phyloP scores from a whole-genome alignment of 2,113 vertebrate genomes.

The Oryzias melastigma region DNA sequence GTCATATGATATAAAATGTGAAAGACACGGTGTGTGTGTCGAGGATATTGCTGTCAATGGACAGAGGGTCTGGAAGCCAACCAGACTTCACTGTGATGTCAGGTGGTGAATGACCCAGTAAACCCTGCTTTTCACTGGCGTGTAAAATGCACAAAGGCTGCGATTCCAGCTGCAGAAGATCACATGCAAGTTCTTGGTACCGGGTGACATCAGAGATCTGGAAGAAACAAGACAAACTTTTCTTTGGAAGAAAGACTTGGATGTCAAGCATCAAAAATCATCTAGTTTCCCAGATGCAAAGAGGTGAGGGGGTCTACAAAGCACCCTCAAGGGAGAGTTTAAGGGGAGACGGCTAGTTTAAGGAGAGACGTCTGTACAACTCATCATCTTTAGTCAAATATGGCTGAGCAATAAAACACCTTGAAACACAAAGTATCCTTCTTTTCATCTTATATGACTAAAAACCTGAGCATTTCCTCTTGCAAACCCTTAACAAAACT shows the following conservation, averaged over 20 bases:
- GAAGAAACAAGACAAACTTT: conserved; percentile 50
- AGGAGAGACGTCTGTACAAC: conserved; percentile 65
- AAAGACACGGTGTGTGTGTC: conserved; percentile 34
- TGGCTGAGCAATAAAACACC: conserved; percentile 33
- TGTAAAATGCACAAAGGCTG: conserved; percentile 57
- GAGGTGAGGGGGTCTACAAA: conserved; percentile 32
- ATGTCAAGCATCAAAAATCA: conserved; percentile 47
- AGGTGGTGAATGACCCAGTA: conserved; percentile 59
- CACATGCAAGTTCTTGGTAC: conserved; percentile 55
- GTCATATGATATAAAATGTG: conserved; percentile 27
- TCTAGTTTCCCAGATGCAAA: conserved; percentile 57
- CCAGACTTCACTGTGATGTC: conserved; percentile 53
- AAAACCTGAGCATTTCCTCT: not conserved
- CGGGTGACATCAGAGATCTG: conserved; percentile 60
- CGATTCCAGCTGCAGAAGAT: conserved; percentile 66
- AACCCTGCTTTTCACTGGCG: conserved; percentile 53
- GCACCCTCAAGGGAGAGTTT: conserved; percentile 53
- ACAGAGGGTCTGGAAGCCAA: conserved; percentile 36
- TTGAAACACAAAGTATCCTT: not conserved
- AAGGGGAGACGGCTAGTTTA: conserved; percentile 62
- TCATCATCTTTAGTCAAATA: conserved; percentile 64
- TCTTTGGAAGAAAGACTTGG: conserved; percentile 30
- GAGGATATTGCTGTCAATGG: conserved; percentile 28
- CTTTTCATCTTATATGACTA: conserved; percentile 28
- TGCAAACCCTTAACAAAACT: conserved; percentile 4